Evolutionary conservation across 2,797 vertebrate species (phyloP), one percentile per base, ranked within the genome.

Genomic region (Apogon talboti): DNA sequence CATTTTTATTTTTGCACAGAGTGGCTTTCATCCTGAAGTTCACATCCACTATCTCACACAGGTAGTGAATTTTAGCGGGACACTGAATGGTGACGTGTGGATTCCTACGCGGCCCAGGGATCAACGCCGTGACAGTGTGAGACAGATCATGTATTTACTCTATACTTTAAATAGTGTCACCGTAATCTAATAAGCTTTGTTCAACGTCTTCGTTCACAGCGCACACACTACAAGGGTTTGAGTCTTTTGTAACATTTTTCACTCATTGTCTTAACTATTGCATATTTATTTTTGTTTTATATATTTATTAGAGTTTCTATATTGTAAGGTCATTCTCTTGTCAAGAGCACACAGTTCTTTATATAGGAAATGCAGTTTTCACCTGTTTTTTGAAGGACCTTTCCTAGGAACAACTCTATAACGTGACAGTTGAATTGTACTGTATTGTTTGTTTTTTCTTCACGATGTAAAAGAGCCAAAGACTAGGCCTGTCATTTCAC

Each of bases 271-370:
- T 91, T 90, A 86, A 90, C 80, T 83, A 81, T 90, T 82, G 76
- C 89, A 86, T 88, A 82, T 91, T 89, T 76, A 93, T 90, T 35
- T 35, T 78, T 82, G 79, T 79, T 83, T 64, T 90, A 78, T 87
- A 75, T 94, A 94, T 94, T 92, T 92, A 92, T 90, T 92, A 91
- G 86, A 85, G 66, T 89, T 91, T 93, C 94, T 92, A 88, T 87
- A 89, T 69, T 85, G 66, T 85, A 71, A 41, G 63, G 79, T 77
- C 69, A 72, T 79, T 80, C 63, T 84, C 73, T 83, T 87, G 81
- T 90, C 63, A 15, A 75, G 73, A 82, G 78, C 79, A 83, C 83
- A 71, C 43, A 6, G 43, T 53, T 79, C 73, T 80, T 74, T 66
- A 59, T 62, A 71, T 11, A 81, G 71, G 38, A 81, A 82, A 76